phyloP scores from a whole-genome alignment of 2,888 invertebrate genomes.

The Dugesia japonica region DNA sequence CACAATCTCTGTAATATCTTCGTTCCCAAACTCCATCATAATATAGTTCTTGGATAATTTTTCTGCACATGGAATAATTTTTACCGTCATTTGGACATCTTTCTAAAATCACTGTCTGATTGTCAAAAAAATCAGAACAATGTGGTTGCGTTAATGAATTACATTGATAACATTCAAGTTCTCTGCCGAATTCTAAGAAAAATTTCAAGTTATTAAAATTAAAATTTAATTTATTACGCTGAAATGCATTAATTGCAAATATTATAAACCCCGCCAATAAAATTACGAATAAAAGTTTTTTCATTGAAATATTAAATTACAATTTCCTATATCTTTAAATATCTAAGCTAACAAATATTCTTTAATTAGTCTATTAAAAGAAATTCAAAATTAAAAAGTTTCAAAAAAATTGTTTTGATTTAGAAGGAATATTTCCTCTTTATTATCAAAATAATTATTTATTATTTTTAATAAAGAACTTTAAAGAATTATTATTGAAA shows the following conservation, averaged over 20 bases:
- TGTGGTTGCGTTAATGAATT: conserved; percentile 75
- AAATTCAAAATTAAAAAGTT: not conserved
- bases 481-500: no score
- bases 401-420: no score
- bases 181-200: conserved; percentile 23
- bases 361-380: not conserved
- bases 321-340: conserved; percentile 3
- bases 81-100: conserved; percentile 56
- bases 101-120: conserved; percentile 65
- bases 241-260: not conserved
- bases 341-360: not conserved
- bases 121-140: conserved; percentile 72
- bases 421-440: no score
- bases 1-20: conserved; percentile 47
- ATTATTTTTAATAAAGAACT: no score
- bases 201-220: not conserved
- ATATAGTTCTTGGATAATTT: conserved; percentile 59
- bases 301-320: no score
- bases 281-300: not conserved
- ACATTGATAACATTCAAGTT: conserved; percentile 63
- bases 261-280: not conserved
- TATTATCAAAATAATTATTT: no score
- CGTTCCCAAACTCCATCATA: conserved; percentile 45
- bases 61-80: conserved; percentile 61
- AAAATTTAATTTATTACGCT: not conserved